Evolutionary conservation across 1,140 invertebrate species (phyloP), one percentile per base, ranked within the genome.

Genomic region (Chironomus tepperi): DNA sequence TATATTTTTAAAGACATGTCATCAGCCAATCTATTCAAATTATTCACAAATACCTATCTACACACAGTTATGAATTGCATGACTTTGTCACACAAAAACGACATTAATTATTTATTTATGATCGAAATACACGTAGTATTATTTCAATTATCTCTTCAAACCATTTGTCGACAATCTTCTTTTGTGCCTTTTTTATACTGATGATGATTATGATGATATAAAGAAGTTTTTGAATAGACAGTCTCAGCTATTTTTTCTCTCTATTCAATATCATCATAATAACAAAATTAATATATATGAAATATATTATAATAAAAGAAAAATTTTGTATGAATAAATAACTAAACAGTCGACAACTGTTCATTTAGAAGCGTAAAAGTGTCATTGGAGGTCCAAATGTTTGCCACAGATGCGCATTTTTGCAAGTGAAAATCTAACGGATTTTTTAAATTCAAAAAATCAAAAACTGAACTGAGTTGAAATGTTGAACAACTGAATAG

Each of bases 91-190:
- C 47, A 5, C 3, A 57, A n/a, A 57, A n/a, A 57, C n/a, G 47
- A 57, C 47, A 57, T 57, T 57, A 57, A 57, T 57, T 57, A 57
- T 57, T 57, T 57, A 57, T 57, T 57, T 57, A 57, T 57, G 47
- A 57, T 57, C n/a, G 47, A 57, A 57, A 57, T 57, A 57, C n/a
- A 57, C 47, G 47, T n/a, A 9, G 47, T 57, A 57, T n/a, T 57
- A 57, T 57, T 57, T 57, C 47, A 57, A 57, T 57, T 57, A 57
- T 57, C 47, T 57, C 12, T 57, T 57, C 47, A 57, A n/a, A 12
- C n/a, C 47, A 57, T 57, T 57, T 57, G 47, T 57, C 47, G 47
- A 57, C 47, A 57, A 57, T 12, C 47, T 57, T 57, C 47, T 57
- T 57, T 57, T 57, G 47, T 57, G 10, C n/a, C 5, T 34, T 34